phyloP scores from a whole-genome alignment of 2,113 vertebrate species.

The Oxyura jamaicensis region DNA sequence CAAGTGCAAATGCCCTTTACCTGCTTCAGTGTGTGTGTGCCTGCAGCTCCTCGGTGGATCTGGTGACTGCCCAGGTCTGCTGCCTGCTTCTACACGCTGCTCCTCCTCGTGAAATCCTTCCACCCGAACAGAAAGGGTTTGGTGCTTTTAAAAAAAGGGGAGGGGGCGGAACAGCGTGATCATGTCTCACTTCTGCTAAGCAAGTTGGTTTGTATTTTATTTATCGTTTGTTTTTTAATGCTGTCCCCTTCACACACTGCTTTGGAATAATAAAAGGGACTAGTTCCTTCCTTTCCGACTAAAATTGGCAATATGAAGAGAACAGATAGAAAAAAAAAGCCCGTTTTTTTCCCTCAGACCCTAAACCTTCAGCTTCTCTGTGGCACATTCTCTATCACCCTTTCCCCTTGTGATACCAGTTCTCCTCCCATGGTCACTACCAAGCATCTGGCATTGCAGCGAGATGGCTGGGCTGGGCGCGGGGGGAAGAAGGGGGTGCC shows the following conservation, averaged over 20 bases:
- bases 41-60: not conserved
- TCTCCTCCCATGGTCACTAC: not conserved
- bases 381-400: not conserved
- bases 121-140: not conserved
- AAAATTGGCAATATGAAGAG: not conserved
- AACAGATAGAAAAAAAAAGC: not conserved
- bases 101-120: not conserved
- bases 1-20: not conserved
- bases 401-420: not conserved
- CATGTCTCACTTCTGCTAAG: not conserved
- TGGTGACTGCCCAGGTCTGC: not conserved
- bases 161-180: not conserved
- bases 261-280: not conserved
- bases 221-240: not conserved
- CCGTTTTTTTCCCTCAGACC: not conserved
- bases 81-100: not conserved
- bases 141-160: not conserved
- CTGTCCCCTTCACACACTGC: not conserved
- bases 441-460: conserved; percentile 1
- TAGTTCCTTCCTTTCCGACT: not conserved
- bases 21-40: not conserved
- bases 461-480: not conserved
- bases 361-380: not conserved
- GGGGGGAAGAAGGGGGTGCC: not conserved
- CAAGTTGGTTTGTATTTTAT: not conserved